phyloP scores from a whole-genome alignment of 2,888 invertebrate species.

The Epinotia brunnichana region DNA sequence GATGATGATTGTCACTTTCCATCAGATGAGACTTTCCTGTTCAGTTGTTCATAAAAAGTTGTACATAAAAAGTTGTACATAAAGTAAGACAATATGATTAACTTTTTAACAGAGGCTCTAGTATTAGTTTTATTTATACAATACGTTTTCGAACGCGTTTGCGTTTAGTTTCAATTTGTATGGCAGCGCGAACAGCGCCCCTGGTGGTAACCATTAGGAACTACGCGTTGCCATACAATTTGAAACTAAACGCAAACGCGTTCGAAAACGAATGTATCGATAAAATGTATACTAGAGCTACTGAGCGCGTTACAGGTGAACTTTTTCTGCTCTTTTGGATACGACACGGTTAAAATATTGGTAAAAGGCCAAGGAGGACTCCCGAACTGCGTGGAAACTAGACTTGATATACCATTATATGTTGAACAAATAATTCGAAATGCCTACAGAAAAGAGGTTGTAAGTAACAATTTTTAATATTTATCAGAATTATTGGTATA shows the following conservation, averaged over 20 bases:
- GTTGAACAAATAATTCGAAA: slow-evolving; percentile 65
- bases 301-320: slow-evolving; percentile 53
- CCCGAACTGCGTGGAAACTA: slow-evolving; percentile 72
- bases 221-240: no score
- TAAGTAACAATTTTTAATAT: slow-evolving; percentile 52
- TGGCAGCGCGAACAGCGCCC: no score
- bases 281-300: no score
- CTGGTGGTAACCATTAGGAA: no score
- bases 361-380: slow-evolving; percentile 77
- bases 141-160: no score
- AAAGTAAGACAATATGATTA: background rate
- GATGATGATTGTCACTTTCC: no score
- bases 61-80: no score
- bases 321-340: slow-evolving; percentile 74
- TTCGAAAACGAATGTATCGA: no score
- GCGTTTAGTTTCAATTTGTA: no score
- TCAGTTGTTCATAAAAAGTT: background rate
- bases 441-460: slow-evolving; percentile 64
- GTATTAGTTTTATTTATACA: no score
- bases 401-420: slow-evolving; percentile 72
- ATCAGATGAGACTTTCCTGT: background rate
- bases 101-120: no score
- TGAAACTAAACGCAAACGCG: no score
- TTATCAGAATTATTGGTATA: background rate
- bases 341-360: slow-evolving; percentile 70